Evolutionary conservation across 2,113 vertebrate species (phyloP).

Genomic region (Eurystomus gularis): DNA sequence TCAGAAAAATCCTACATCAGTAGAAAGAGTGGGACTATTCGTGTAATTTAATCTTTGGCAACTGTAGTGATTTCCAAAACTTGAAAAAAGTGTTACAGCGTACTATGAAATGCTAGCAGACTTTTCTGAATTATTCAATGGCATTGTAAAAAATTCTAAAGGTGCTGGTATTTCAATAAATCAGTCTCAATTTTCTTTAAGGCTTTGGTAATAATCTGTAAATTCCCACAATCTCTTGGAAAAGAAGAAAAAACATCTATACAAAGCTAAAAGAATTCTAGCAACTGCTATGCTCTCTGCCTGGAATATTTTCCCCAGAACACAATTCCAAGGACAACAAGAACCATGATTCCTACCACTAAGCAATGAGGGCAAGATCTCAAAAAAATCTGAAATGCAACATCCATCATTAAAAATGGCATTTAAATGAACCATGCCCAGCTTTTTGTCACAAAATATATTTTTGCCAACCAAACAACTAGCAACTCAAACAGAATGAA

Average conservation of each 20-base stretch:
- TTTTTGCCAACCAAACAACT: background rate
- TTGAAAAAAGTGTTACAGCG: background rate
- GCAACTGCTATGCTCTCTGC: background rate
- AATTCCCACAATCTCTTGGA: background rate
- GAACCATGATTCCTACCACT: background rate
- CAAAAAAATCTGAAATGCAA: background rate
- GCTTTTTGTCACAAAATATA: background rate
- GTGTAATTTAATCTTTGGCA: background rate
- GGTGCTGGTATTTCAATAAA: background rate
- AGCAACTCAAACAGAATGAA: background rate
- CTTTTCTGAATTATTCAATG: background rate
- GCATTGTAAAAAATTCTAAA: background rate
- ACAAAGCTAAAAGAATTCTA: conserved; percentile 23
- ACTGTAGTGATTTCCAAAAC: background rate
- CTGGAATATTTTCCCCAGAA: background rate
- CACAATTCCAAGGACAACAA: conserved; percentile 36
- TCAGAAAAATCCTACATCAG: background rate
- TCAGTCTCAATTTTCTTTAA: background rate
- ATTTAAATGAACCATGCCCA: background rate
- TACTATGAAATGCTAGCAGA: background rate
- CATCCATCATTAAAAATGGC: background rate
- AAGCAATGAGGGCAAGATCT: background rate
- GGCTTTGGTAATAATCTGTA: background rate
- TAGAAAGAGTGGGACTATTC: background rate
- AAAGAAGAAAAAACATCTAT: background rate